These are phyloP conservation scores for Parasteatoda lunata DNA, from an alignment of 2,888 invertebrate species.

Conservation along the genomic window DNA sequence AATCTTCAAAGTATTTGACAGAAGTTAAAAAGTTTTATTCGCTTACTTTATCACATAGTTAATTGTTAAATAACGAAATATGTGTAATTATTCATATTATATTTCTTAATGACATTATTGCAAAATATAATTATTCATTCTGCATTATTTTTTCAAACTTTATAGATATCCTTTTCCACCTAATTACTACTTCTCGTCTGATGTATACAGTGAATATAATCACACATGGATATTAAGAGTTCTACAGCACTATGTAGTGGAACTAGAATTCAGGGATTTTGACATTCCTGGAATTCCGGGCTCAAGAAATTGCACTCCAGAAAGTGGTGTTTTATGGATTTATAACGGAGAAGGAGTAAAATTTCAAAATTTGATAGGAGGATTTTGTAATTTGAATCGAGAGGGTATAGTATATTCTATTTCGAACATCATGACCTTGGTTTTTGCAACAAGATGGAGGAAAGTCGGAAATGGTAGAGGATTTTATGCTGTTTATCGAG, in stretches of 20 bases:
- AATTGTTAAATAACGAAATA: background rate
- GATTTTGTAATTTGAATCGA: constrained; percentile 71
- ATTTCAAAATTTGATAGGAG: constrained; percentile 60
- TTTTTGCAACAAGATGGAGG: constrained; percentile 68
- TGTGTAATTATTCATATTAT: background rate
- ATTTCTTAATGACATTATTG: background rate
- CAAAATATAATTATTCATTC: background rate
- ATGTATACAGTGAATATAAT: constrained; percentile 59
- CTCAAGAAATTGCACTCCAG: constrained; percentile 69
- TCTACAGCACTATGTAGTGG: constrained; percentile 53
- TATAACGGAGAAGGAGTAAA: constrained; percentile 57
- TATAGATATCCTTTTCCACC: constrained; percentile 71
- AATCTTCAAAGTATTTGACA: too few relatives aligned
- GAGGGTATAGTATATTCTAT: constrained; percentile 69
- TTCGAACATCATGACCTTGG: constrained; percentile 61
- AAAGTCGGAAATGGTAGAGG: constrained; percentile 71
- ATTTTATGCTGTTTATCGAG: constrained; percentile 70
- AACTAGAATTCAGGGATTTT: constrained; percentile 71
- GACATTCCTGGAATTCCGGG: constrained; percentile 70
- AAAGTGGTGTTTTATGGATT: constrained; percentile 69
- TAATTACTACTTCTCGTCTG: constrained; percentile 63
- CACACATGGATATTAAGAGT: constrained; percentile 70
- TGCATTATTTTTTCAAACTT: background rate
- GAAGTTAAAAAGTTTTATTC: background rate
- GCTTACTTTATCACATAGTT: background rate